Percentiles rank a stretch among this genome's conserved stretches.
Evolutionary conservation across 2,797 vertebrate species (phyloP).

Genomic region (Furcifer pardalis): DNA sequence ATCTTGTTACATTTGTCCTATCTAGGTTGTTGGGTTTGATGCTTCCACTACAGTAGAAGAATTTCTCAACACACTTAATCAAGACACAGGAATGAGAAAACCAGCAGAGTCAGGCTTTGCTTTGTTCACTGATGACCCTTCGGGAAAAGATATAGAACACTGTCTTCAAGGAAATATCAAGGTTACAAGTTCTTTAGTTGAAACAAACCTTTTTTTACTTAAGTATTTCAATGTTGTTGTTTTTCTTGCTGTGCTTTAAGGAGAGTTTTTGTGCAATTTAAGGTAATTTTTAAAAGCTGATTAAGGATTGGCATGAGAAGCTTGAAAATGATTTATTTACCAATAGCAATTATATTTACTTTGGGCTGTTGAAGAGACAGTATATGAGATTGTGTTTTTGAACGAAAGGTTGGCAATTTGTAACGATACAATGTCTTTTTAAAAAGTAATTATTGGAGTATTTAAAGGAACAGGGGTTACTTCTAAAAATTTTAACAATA

Average conservation of each 20-base stretch:
- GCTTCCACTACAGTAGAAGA: slow-evolving; percentile 97
- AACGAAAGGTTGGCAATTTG: no score
- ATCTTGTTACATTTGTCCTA: slow-evolving; percentile 44
- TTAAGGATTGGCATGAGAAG: slow-evolving; percentile 39
- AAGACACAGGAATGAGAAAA: slow-evolving; percentile 92
- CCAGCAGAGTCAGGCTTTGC: slow-evolving; percentile 91
- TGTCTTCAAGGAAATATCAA: slow-evolving; percentile 92
- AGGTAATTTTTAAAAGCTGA: slow-evolving; percentile 29
- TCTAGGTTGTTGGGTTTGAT: slow-evolving; percentile 95
- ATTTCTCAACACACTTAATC: slow-evolving; percentile 93
- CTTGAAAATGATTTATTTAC: slow-evolving; percentile 10
- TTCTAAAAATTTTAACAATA: no score
- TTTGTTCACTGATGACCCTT: slow-evolving; percentile 94
- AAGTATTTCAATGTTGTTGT: slow-evolving; percentile 27
- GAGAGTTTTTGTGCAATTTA: slow-evolving; percentile 1
- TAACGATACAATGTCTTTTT: no score
- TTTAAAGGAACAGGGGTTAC: no score
- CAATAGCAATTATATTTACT: not conserved
- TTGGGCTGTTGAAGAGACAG: no score
- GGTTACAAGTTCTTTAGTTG: slow-evolving; percentile 73
- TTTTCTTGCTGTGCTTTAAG: not conserved
- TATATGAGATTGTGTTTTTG: no score
- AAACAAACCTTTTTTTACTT: slow-evolving; percentile 38
- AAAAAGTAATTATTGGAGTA: no score
- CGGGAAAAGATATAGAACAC: slow-evolving; percentile 90